These are phyloP conservation scores for Meriones unguiculatus DNA, from an alignment of 2,113 vertebrate genomes.

Conservation along the genomic window DNA sequence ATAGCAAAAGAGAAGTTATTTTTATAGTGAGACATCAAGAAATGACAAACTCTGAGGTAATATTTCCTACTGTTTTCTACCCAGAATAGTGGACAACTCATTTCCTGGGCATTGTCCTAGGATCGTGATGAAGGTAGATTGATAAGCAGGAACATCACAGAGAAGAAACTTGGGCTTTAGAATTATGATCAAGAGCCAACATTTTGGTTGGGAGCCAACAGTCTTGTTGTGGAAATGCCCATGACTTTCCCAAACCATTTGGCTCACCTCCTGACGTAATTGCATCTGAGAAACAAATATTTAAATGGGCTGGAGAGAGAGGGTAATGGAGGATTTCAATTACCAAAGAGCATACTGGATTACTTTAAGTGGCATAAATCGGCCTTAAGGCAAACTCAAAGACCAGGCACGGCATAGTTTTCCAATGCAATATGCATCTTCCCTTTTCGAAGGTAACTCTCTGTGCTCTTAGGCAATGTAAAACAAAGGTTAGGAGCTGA, in stretches of 20 bases:
- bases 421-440: constrained; percentile 62
- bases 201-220: constrained; percentile 76
- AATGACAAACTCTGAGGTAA: neutral
- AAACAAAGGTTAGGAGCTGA: constrained; percentile 77
- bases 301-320: constrained; percentile 77
- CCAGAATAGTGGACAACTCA: neutral
- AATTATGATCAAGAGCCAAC: constrained; percentile 37
- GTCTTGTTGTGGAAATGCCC: constrained; percentile 75
- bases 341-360: constrained; percentile 72
- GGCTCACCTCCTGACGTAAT: constrained; percentile 82
- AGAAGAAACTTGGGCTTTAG: constrained; percentile 24
- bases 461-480: constrained; percentile 76
- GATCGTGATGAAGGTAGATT: neutral
- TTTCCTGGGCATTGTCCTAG: neutral
- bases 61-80: neutral
- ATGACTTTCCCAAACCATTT: constrained; percentile 79
- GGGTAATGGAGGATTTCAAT: constrained; percentile 82
- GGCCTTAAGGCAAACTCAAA: constrained; percentile 66
- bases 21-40: constrained; percentile 8
- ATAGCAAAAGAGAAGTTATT: neutral
- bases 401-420: constrained; percentile 62
- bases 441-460: constrained; percentile 71
- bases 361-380: constrained; percentile 82
- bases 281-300: constrained; percentile 79
- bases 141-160: constrained; percentile 37